Base-by-base conservation (phyloP, 2,888 invertebrate genomes). In the Trichacis sp. region DNA sequence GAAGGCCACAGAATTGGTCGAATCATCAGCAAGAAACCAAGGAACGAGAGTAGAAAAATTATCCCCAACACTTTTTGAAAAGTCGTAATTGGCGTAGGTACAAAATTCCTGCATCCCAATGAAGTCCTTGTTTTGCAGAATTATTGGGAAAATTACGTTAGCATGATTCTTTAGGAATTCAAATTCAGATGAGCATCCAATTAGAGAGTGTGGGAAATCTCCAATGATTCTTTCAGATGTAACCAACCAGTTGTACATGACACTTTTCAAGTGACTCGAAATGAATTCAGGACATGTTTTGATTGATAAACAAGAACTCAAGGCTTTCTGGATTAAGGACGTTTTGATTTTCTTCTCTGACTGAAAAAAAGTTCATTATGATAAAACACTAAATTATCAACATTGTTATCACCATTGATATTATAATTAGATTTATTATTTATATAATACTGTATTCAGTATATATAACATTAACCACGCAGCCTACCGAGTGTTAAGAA, bases 21-120 rank as follows among this genome's bases (percentile, higher is more conserved):
- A 20, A 29, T 42, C 50, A 0, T 63, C 30, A 30, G 47, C 52
- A 1, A 67, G 52, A 18, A 67, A 18, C 66, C 66, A 67, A 1
- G 66, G 66, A 5, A 67, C 11, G 20, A 67, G 50, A n/a, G 62
- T 55, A 3, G 56, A 29, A 12, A 67, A 67, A 42, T 56, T 58
- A 20, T 55, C 1, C 30, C 3, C 42, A 59, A 29, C 4, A 52
- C 55, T 36, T 56, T 45, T 6, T 30, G 12, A 14, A 59, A 59
- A 24, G 14, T 48, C 1, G 53, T 4, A 18, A 3, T 59, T 46
- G 2, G 51, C 43, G 4, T 6, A n/a, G 1, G 5, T 29, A 18
- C 62, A 62, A 55, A 66, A 66, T 4, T 58, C n/a, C 2, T 62
- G 55, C 20, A 50, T 55, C 3, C 46, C 1, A 40, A 51, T 52